phyloP scores from a whole-genome alignment of 2,113 vertebrate genomes.

The Nothoprocta perdicaria region DNA sequence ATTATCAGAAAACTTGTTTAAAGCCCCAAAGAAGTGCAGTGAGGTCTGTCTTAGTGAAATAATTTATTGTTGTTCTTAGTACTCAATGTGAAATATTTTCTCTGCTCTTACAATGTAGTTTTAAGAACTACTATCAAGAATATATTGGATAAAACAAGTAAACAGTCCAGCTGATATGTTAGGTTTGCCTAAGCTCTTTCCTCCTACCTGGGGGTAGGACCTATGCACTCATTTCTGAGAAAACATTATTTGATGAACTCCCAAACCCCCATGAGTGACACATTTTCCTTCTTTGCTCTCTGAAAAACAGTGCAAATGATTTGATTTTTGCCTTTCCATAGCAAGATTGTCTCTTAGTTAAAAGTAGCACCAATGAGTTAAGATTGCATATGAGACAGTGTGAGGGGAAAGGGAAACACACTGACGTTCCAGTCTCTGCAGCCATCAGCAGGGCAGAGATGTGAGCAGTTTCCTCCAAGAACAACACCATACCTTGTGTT shows the following conservation, averaged over 20 bases:
- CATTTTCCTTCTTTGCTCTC: constrained; percentile 6
- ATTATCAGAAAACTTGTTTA: not conserved
- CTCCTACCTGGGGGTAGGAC: not conserved
- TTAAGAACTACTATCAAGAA: not conserved
- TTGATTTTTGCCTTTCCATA: constrained; percentile 9
- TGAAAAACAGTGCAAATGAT: not conserved
- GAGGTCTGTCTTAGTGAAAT: not conserved
- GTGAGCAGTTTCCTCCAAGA: not conserved
- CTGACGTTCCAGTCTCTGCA: not conserved
- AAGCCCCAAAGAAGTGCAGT: not conserved
- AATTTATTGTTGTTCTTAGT: not conserved
- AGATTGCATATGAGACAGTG: not conserved
- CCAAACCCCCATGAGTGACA: constrained; percentile 8
- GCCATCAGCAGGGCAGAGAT: not conserved
- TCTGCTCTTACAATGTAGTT: not conserved
- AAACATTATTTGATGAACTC: not conserved
- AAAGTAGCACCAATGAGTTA: not conserved
- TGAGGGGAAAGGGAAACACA: not conserved
- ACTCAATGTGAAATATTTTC: not conserved
- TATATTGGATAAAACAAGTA: not conserved
- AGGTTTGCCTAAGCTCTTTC: not conserved
- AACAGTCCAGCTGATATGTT: not conserved
- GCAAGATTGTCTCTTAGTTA: not conserved
- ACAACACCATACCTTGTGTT: not conserved
- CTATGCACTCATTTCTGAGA: not conserved